Evolutionary conservation across 1,140 invertebrate species (phyloP).

Genomic region (Heliconius nattereri): DNA sequence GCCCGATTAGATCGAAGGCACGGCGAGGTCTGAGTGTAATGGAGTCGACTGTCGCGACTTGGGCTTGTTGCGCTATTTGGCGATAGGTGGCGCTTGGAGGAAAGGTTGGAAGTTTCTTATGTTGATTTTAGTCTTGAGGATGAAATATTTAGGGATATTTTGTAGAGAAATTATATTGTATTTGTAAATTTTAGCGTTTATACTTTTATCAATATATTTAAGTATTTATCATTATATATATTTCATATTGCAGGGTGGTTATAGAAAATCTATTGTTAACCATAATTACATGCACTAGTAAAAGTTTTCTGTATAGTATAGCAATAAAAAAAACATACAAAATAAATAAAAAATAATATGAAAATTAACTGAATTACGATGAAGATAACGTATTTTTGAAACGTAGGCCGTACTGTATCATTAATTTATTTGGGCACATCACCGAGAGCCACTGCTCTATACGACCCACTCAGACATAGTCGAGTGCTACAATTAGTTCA

Average conservation of each 20-base stretch:
- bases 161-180: too few relatives aligned
- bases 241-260: too few relatives aligned
- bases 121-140: neutral
- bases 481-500: constrained; percentile 13
- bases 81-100: constrained; percentile 38
- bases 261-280: too few relatives aligned
- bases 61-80: constrained; percentile 23
- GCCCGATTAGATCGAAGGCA: constrained; percentile 44
- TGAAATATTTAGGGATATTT: neutral
- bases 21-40: constrained; percentile 32
- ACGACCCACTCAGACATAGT: constrained; percentile 7
- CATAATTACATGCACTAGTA: too few relatives aligned
- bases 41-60: constrained; percentile 22
- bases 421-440: constrained; percentile 1
- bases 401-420: neutral
- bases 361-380: neutral
- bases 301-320: too few relatives aligned
- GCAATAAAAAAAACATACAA: neutral
- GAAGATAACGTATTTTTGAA: neutral
- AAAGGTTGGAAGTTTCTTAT: neutral
- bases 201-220: too few relatives aligned
- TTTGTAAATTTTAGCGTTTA: too few relatives aligned
- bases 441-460: neutral
- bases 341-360: neutral
- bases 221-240: too few relatives aligned